phyloP scores from a whole-genome alignment of 2,113 vertebrate species.

The Colaptes auratus region DNA sequence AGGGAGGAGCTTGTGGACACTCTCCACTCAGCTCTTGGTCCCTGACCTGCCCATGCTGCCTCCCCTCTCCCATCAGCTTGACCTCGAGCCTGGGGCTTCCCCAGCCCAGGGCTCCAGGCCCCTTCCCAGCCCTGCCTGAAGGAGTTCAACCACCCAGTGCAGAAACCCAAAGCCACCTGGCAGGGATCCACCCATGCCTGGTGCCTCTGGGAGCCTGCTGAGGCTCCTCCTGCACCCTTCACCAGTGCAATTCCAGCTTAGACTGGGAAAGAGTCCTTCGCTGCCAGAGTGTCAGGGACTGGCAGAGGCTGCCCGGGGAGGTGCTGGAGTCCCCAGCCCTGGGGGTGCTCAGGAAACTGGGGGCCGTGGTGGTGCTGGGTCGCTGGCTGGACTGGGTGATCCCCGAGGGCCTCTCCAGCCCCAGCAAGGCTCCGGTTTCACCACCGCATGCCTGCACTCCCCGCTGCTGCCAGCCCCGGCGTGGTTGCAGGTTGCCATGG shows the following conservation, averaged over 20 bases:
- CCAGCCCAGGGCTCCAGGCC: neutral
- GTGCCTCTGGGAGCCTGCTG: neutral
- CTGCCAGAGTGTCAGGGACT: too few relatives aligned
- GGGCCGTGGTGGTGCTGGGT: too few relatives aligned
- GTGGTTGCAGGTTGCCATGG: conserved; percentile 26
- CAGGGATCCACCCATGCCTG: accelerated
- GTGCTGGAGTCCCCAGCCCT: too few relatives aligned
- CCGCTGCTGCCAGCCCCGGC: too few relatives aligned
- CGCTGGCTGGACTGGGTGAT: too few relatives aligned
- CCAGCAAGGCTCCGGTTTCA: too few relatives aligned
- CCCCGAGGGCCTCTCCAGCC: too few relatives aligned
- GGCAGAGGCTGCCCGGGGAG: too few relatives aligned
- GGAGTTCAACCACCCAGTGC: neutral
- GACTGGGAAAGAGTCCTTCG: too few relatives aligned
- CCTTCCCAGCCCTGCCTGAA: neutral
- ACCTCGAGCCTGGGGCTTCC: neutral
- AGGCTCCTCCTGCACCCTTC: neutral
- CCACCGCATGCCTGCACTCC: too few relatives aligned
- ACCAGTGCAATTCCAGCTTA: neutral
- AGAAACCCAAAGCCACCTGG: neutral
- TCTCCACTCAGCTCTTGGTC: neutral
- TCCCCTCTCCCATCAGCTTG: neutral
- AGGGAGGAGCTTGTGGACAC: neutral
- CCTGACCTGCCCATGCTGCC: neutral
- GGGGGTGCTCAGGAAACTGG: too few relatives aligned